Conservation (phyloP, 1,140 invertebrate species). For the Musca vetustissima region DNA sequence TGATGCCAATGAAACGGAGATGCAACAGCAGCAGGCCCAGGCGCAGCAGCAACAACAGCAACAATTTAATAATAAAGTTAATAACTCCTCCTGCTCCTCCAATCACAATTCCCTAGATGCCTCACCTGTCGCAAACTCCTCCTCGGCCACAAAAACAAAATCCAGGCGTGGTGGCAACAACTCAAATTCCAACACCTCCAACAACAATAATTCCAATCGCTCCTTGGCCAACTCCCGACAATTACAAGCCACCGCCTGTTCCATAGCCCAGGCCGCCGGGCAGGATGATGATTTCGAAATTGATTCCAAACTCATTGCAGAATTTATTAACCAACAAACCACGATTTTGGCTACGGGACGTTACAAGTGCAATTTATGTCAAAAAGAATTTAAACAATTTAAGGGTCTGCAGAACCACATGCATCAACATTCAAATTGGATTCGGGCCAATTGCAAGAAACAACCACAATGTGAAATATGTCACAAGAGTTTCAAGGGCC, state of each 20-base stretch:
- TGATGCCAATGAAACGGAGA: conserved; percentile 2
- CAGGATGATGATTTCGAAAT: conserved; percentile 48
- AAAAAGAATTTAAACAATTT: conserved; percentile 62
- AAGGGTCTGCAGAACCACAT: conserved; percentile 63
- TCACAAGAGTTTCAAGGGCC: conserved; percentile 61
- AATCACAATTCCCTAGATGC: conserved; percentile 3
- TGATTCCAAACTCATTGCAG: conserved; percentile 48
- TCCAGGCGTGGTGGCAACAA: neutral
- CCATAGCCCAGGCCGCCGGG: conserved; percentile 43
- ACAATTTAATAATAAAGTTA: neutral
- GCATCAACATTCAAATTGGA: conserved; percentile 63
- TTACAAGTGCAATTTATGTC: conserved; percentile 63
- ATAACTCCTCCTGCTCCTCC: too few relatives aligned
- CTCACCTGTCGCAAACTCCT: neutral
- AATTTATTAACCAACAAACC: conserved; percentile 51
- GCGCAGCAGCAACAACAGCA: conserved; percentile 23
- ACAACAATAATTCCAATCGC: neutral
- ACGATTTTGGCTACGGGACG: conserved; percentile 54
- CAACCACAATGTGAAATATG: conserved; percentile 63
- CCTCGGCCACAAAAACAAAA: conserved; percentile 1
- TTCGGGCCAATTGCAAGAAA: conserved; percentile 64
- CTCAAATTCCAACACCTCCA: too few relatives aligned
- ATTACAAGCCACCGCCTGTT: conserved; percentile 47
- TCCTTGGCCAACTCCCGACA: conserved; percentile 46
- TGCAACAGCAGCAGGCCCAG: conserved; percentile 13